These are phyloP conservation scores for Pipistrellus pipistrellus DNA, from an alignment of 2,797 vertebrate species.

Conservation along the genomic window DNA sequence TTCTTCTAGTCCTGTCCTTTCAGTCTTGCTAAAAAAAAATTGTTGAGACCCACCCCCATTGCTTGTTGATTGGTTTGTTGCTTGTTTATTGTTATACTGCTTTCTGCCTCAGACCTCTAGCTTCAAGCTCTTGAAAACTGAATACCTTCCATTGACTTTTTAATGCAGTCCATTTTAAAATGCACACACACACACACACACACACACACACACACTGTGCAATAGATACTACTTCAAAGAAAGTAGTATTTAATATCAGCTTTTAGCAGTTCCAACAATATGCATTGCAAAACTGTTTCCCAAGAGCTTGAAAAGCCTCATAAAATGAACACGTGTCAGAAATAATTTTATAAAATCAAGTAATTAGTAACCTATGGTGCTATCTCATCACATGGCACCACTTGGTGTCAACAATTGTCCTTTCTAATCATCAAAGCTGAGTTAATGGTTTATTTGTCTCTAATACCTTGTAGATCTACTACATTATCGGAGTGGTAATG, in stretches of 20 bases:
- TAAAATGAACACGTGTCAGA: slow-evolving; percentile 53
- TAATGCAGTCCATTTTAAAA: slow-evolving; percentile 31
- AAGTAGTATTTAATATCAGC: neutral
- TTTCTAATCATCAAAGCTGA: slow-evolving; percentile 68
- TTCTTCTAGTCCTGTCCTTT: slow-evolving; percentile 76
- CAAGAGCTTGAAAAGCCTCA: neutral
- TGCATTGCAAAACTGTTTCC: slow-evolving; percentile 63
- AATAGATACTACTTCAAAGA: slow-evolving; percentile 44
- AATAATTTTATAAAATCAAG: slow-evolving; percentile 59
- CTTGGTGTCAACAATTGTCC: slow-evolving; percentile 57
- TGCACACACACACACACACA: neutral
- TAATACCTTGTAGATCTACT: neutral
- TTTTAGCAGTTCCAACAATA: slow-evolving; percentile 9
- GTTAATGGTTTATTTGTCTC: slow-evolving; percentile 63
- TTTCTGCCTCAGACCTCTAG: slow-evolving; percentile 37
- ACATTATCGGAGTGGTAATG: slow-evolving; percentile 44
- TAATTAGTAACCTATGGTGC: slow-evolving; percentile 52
- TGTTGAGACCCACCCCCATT: slow-evolving; percentile 45
- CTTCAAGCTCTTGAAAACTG: slow-evolving; percentile 2
- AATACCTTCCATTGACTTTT: slow-evolving; percentile 52
- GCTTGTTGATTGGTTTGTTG: slow-evolving; percentile 42
- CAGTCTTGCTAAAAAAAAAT: slow-evolving; percentile 74
- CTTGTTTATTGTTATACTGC: slow-evolving; percentile 33
- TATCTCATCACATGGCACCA: slow-evolving; percentile 40
- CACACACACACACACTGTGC: neutral